These are phyloP conservation scores for Cettia cetti DNA, from an alignment of 2,113 vertebrate species.

Conservation along the genomic window DNA sequence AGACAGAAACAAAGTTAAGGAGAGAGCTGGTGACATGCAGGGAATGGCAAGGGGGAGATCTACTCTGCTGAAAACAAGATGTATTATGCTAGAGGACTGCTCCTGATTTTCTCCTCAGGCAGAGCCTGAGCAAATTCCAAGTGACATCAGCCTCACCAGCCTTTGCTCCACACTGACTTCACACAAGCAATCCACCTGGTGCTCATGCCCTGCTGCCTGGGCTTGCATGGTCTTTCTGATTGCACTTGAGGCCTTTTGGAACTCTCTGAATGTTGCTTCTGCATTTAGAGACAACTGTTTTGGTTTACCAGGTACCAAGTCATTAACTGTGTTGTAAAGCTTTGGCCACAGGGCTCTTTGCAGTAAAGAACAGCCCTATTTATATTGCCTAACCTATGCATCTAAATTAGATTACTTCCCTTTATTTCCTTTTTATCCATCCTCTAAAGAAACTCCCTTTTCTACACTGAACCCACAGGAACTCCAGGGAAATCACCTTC, in stretches of 20 bases:
- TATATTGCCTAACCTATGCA: not conserved
- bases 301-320: not conserved
- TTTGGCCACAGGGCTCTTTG: not conserved
- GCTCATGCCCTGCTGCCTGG: not conserved
- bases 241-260: not conserved
- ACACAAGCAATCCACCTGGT: not conserved
- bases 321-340: not conserved
- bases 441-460: not conserved
- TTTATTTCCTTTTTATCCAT: not conserved
- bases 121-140: not conserved
- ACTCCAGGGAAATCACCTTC: not conserved
- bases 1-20: not conserved
- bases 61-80: not conserved
- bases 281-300: not conserved
- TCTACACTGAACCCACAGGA: not conserved
- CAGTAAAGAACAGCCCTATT: not conserved
- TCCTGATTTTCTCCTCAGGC: not conserved
- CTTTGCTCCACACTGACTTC: not conserved
- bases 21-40: not conserved
- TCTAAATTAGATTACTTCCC: not conserved
- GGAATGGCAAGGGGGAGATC: not conserved
- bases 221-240: not conserved
- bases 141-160: not conserved
- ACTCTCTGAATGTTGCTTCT: not conserved
- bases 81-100: fast-evolving